Evolutionary conservation across 2,888 invertebrate genomes (phyloP).

Genomic region (Lucinisca nassula): DNA sequence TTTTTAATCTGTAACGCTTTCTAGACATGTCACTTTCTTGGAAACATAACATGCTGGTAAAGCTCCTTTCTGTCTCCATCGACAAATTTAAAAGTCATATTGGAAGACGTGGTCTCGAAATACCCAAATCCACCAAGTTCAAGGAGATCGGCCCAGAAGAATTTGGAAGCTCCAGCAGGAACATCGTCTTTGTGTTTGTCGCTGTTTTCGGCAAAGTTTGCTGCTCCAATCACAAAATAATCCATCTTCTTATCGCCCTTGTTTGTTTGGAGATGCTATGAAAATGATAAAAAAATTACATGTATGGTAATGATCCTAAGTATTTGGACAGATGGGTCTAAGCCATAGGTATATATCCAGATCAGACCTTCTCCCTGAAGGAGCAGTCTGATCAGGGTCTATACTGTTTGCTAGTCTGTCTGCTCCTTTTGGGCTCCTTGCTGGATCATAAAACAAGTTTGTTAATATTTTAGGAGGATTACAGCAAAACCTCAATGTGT

Average conservation of each 20-base stretch:
- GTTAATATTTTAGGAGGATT: too few relatives aligned
- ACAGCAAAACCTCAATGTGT: too few relatives aligned
- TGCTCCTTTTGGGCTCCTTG: too few relatives aligned
- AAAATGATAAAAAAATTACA: conserved; percentile 35
- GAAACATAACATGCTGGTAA: conserved; percentile 77
- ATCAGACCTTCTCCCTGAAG: too few relatives aligned
- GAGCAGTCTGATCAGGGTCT: too few relatives aligned
- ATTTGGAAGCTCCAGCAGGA: conserved; percentile 81
- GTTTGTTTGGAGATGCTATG: conserved; percentile 46
- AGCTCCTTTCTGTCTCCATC: conserved; percentile 76
- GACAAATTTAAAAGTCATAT: conserved; percentile 84
- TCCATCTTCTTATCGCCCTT: conserved; percentile 81
- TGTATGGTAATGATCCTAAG: conserved; percentile 14
- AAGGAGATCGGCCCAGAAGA: conserved; percentile 86
- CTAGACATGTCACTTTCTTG: conserved; percentile 73
- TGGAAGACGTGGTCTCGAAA: conserved; percentile 77
- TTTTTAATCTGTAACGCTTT: too few relatives aligned
- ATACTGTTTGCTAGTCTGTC: too few relatives aligned
- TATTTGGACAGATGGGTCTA: too few relatives aligned
- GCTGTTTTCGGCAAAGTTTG: conserved; percentile 87
- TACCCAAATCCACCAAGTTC: conserved; percentile 87
- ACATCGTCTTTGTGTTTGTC: conserved; percentile 82
- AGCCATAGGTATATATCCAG: too few relatives aligned
- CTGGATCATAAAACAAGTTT: too few relatives aligned
- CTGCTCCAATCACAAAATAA: conserved; percentile 88